Conservation (phyloP, 2,113 vertebrate species). For the Thunnus thynnus region DNA sequence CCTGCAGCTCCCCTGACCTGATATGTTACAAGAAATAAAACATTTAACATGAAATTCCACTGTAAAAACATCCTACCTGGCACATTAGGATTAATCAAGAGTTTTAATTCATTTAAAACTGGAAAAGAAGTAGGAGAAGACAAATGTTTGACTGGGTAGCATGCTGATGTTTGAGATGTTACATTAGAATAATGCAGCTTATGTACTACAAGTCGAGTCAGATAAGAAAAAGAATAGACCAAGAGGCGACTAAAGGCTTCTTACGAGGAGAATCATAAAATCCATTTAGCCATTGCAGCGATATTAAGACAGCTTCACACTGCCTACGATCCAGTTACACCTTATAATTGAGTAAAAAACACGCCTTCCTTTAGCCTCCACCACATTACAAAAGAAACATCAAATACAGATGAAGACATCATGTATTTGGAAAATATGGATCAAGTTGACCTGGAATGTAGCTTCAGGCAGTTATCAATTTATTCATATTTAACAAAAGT, state of each 20-base stretch:
- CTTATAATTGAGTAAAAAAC: neutral
- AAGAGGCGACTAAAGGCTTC: constrained; percentile 30
- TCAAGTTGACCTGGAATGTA: constrained; percentile 24
- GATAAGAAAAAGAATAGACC: constrained; percentile 19
- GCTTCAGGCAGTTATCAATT: constrained; percentile 22
- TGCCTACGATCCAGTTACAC: constrained; percentile 13
- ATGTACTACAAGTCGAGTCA: constrained; percentile 29
- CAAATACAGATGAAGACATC: constrained; percentile 25
- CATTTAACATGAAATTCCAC: constrained; percentile 34
- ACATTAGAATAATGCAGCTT: constrained; percentile 39
- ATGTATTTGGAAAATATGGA: constrained; percentile 4
- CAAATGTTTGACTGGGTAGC: constrained; percentile 36
- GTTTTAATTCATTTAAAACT: constrained; percentile 36
- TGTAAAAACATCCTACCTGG: constrained; percentile 33
- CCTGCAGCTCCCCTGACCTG: constrained; percentile 51
- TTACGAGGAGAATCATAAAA: constrained; percentile 30
- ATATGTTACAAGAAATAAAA: constrained; percentile 68
- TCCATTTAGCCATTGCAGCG: constrained; percentile 14
- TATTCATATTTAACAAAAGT: constrained; percentile 23
- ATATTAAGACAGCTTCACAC: neutral
- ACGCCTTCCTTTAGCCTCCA: neutral
- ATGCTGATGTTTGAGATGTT: constrained; percentile 59
- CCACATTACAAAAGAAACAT: constrained; percentile 8
- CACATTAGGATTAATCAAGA: constrained; percentile 20
- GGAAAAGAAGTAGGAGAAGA: constrained; percentile 40